phyloP scores from a whole-genome alignment of 2,113 vertebrate species.

The Cathartes aura region DNA sequence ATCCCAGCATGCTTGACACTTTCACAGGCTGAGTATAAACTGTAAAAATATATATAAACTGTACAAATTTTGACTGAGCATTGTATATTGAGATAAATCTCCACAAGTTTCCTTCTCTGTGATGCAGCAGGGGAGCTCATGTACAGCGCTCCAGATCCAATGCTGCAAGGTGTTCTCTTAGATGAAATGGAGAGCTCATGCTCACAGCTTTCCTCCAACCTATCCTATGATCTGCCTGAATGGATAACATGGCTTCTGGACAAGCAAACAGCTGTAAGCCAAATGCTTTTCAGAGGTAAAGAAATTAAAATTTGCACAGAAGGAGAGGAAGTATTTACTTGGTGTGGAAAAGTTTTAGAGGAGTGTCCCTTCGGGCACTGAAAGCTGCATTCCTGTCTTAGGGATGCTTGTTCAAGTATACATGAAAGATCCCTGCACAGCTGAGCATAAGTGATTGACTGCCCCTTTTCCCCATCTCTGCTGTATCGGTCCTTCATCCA shows the following conservation, averaged over 20 bases:
- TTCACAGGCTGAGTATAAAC: background rate
- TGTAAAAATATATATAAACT: background rate
- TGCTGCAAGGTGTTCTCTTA: background rate
- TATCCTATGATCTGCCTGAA: background rate
- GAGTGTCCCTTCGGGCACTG: background rate
- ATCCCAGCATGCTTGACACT: background rate
- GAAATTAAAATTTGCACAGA: background rate
- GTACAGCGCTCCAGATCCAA: background rate
- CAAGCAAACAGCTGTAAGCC: background rate
- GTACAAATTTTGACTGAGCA: background rate
- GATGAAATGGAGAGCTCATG: background rate
- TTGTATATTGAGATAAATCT: background rate
- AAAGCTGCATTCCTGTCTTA: background rate
- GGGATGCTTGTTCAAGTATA: background rate
- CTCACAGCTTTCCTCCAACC: background rate
- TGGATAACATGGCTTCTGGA: background rate
- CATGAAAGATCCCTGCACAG: background rate
- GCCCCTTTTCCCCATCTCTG: background rate
- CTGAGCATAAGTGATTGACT: background rate
- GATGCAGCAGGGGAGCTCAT: background rate
- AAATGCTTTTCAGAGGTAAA: background rate
- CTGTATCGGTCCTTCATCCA: background rate
- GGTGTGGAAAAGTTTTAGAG: background rate
- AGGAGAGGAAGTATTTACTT: background rate
- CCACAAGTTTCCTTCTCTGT: background rate